A percentile compares a stretch with the other conserved stretches of the same genome.
phyloP scores from a whole-genome alignment of 1,140 invertebrate genomes.

The Ceratosolen fusciceps region DNA sequence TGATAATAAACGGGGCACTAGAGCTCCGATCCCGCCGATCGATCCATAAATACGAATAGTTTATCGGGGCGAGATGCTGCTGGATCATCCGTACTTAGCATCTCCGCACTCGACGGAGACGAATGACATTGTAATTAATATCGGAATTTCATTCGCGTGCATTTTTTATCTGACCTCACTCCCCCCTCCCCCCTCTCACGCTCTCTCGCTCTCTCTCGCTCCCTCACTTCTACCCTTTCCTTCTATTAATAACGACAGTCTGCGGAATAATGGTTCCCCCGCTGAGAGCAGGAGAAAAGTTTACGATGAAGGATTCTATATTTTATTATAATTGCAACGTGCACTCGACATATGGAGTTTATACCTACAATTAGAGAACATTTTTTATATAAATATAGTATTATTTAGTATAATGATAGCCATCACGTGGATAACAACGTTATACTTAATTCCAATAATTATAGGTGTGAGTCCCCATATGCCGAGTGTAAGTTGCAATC shows the following conservation, averaged over 20 bases:
- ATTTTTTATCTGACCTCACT: too few species aligned
- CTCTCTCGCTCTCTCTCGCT: too few species aligned
- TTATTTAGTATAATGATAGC: constrained; percentile 47
- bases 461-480: constrained; percentile 42
- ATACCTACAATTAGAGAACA: constrained; percentile 43
- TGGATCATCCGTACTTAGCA: neutral
- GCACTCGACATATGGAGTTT: constrained; percentile 38
- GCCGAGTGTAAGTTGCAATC: constrained; percentile 44
- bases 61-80: neutral
- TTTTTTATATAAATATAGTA: constrained; percentile 44
- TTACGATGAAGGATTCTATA: constrained; percentile 43
- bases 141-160: neutral
- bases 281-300: constrained; percentile 33
- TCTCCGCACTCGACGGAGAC: neutral
- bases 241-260: constrained; percentile 43
- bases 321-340: constrained; percentile 46
- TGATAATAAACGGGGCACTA: neutral
- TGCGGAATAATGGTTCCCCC: constrained; percentile 39
- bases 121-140: constrained; percentile 9
- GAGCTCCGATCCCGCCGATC: neutral
- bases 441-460: constrained; percentile 49
- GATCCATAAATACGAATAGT: neutral
- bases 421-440: constrained; percentile 41
- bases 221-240: neutral
- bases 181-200: too few species aligned